A percentile compares a stretch with the other conserved stretches of the same genome.
These are phyloP conservation scores for Toxonevra muliebris DNA, from an alignment of 2,888 invertebrate species.

Conservation along the genomic window DNA sequence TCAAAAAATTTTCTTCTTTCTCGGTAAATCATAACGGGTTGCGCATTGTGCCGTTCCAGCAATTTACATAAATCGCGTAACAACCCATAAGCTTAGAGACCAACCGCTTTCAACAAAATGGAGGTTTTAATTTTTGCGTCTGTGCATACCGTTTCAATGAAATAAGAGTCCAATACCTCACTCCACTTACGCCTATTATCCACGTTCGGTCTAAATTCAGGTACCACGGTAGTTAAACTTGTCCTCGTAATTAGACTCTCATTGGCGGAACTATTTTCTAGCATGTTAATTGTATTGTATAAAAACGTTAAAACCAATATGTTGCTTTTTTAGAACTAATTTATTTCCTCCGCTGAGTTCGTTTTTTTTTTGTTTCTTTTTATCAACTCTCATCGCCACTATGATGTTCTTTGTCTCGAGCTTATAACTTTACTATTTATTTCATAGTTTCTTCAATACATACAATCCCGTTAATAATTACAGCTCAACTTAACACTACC, in stretches of 20 bases:
- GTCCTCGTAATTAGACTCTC: conserved; percentile 11
- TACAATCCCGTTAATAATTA: too few species aligned
- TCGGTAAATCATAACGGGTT: conserved; percentile 16
- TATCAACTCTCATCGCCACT: conserved; percentile 8
- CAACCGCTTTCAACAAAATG: conserved; percentile 15
- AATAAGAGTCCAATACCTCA: conserved; percentile 27
- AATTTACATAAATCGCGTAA: too few species aligned
- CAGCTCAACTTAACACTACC: too few species aligned
- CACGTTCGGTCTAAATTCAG: conserved; percentile 7
- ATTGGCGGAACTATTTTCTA: neutral
- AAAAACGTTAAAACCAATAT: too few species aligned
- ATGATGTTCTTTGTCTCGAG: neutral
- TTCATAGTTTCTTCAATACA: too few species aligned
- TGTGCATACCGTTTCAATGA: conserved; percentile 13
- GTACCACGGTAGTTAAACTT: conserved; percentile 8
- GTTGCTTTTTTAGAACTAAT: neutral
- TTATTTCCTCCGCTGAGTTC: neutral
- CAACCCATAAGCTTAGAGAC: neutral
- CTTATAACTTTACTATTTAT: too few species aligned
- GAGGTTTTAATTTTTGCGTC: conserved; percentile 19
- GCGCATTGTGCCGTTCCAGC: too few species aligned
- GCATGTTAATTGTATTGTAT: too few species aligned
- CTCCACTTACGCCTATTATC: conserved; percentile 29
- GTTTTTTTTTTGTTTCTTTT: neutral
- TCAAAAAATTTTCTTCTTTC: conserved; percentile 21